Conservation (phyloP, 2,797 vertebrate species). For the Pseudomugil gertrudae region DNA sequence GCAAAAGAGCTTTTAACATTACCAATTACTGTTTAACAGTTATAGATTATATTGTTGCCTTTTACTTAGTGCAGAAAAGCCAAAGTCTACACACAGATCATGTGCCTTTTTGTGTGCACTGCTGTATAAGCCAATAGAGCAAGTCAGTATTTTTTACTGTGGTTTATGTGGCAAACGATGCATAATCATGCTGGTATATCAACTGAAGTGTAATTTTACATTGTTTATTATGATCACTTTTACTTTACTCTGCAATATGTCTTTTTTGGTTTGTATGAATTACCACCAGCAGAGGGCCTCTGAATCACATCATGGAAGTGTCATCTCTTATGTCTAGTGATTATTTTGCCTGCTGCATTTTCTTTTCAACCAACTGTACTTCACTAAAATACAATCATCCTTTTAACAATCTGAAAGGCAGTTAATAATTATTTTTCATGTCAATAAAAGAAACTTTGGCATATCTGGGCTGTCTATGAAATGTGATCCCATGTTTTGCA, state of each 20-base stretch:
- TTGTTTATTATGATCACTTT: constrained; percentile 7
- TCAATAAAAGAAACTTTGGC: constrained; percentile 53
- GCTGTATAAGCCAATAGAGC: constrained; percentile 21
- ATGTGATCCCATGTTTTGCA: constrained; percentile 44
- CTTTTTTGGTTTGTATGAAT: constrained; percentile 21
- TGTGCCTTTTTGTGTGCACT: constrained; percentile 44
- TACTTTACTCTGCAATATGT: constrained; percentile 13
- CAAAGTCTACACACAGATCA: constrained; percentile 47
- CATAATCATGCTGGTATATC: constrained; percentile 5
- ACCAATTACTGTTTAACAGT: constrained; percentile 19
- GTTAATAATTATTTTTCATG: constrained; percentile 23
- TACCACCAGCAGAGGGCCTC: constrained; percentile 75
- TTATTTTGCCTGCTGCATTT: constrained; percentile 25
- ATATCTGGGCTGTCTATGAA: constrained; percentile 42
- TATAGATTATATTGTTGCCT: constrained; percentile 35
- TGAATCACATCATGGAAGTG: constrained; percentile 19
- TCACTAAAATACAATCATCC: constrained; percentile 19
- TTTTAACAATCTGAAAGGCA: constrained; percentile 32
- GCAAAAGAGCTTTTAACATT: constrained; percentile 37
- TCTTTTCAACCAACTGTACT: constrained; percentile 16
- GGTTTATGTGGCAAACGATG: constrained; percentile 24
- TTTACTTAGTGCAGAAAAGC: constrained; percentile 44
- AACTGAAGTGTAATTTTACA: constrained; percentile 11
- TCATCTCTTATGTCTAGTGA: not conserved
- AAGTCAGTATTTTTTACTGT: constrained; percentile 12